phyloP scores from a whole-genome alignment of 2,113 vertebrate genomes.

The Atlantisia rogersi region DNA sequence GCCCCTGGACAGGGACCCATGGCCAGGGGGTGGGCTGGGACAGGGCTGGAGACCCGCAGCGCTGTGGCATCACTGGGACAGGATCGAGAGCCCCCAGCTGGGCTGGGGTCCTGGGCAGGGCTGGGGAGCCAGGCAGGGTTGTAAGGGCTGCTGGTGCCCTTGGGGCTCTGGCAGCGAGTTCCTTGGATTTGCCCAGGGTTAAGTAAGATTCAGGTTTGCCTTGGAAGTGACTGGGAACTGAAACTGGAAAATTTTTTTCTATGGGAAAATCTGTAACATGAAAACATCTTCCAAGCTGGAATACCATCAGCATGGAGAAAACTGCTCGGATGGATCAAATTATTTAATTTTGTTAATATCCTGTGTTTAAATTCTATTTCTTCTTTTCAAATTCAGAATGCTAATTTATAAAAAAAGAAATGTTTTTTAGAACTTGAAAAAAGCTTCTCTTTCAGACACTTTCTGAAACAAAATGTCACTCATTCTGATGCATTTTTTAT shows the following conservation, averaged over 20 bases:
- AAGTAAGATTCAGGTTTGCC: neutral
- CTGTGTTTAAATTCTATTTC: neutral
- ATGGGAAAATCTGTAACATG: neutral
- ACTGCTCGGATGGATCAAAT: neutral
- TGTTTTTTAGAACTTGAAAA: neutral
- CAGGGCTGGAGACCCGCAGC: neutral
- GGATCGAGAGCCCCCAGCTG: too few relatives aligned
- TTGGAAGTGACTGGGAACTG: neutral
- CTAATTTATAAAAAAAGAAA: neutral
- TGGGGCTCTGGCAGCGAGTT: neutral
- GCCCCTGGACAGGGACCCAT: fast-evolving
- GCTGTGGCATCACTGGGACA: too few relatives aligned
- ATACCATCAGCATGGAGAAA: neutral
- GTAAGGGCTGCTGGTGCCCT: neutral
- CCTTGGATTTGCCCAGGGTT: neutral
- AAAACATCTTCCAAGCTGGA: neutral
- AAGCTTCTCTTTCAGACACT: neutral
- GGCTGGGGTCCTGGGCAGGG: neutral
- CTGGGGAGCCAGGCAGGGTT: neutral
- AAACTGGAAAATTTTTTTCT: neutral
- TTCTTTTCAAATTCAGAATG: neutral
- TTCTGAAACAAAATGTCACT: neutral
- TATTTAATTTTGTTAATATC: neutral
- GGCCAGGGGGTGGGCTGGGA: neutral
- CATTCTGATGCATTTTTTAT: neutral